Base-by-base conservation (phyloP, 2,113 vertebrate species). In the Synodontis membranacea region DNA sequence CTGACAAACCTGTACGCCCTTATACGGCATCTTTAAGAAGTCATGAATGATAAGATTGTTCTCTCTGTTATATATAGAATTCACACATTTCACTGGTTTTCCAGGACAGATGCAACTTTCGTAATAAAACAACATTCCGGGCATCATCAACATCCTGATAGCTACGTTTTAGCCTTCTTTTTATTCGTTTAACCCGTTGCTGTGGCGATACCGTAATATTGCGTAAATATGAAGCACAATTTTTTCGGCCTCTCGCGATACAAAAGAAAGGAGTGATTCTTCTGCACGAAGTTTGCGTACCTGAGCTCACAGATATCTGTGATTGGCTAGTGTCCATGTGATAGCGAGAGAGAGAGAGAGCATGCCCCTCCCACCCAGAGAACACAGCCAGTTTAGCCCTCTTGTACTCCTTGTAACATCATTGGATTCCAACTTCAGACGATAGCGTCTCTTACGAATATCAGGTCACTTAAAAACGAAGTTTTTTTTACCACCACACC, bases 1-100 rank as follows among this genome's bases (percentile, higher is more conserved):
- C 19, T 66, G 72, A 50, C n/a, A 37, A n/a, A 75, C 31, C 44
- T 10, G 44, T 17, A 7, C n/a, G 15, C 39, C 70, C 70, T 84
- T 62, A 12, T 70, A 54, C 46, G 2, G 82, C 31, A 83, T 70
- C 44, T 70, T 28, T 39, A 83, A 52, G n/a, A 83, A 37, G 74
- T 37, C 44, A 28, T 21, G 28, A 46, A 28, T 0, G 28, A 66
- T 54, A 23, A 25, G 6, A 11, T 23, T 31, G 46, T 31, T 37
- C 31, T 79, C n/a, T 5, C 19, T 4, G 78, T 56, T 56, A 39
- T 56, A 54, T 56, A 80, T 39, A 80, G 78, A 58, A 34, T 2
- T 64, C 28, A 14, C n/a, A 5, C 10, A 7, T 60, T 34, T 34
- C 31, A 34, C 0, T 3, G 3, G 28, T 34, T 66, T 31, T 66